Evolutionary conservation across 2,797 vertebrate genomes (phyloP).

Genomic region (Tragopan temminckii): DNA sequence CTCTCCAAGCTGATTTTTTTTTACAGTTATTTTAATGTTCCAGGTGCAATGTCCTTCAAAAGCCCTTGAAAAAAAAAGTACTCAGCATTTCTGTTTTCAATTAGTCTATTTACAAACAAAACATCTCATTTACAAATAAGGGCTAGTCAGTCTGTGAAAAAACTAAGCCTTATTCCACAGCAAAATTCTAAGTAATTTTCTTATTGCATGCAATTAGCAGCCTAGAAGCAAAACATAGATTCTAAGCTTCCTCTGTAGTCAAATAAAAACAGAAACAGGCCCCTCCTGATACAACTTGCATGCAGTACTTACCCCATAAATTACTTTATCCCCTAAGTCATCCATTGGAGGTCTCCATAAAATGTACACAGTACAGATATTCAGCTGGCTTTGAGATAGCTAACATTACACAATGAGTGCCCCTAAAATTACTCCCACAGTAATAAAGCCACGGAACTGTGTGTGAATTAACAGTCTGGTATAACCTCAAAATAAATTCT

Average conservation of each 20-base stretch:
- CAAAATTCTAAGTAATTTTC: neutral
- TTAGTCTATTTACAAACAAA: neutral
- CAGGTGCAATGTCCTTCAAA: neutral
- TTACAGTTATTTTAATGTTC: neutral
- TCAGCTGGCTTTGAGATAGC: neutral
- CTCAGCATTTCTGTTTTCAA: neutral
- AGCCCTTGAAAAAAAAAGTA: neutral
- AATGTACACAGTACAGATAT: neutral
- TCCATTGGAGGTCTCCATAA: neutral
- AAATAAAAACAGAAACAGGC: neutral
- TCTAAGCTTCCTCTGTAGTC: too few species aligned
- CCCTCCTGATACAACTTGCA: neutral
- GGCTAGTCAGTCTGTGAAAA: neutral
- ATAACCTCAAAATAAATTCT: neutral
- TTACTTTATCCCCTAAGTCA: neutral
- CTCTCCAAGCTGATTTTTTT: neutral
- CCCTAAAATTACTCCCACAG: neutral
- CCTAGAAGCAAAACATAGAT: neutral
- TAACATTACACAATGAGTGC: neutral
- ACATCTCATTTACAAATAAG: too few species aligned
- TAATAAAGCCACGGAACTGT: too few species aligned
- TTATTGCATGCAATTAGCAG: neutral
- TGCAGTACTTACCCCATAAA: neutral
- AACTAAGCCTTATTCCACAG: neutral
- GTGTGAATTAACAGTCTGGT: neutral